Evolutionary conservation across 2,113 vertebrate species (phyloP).

Genomic region (Oreamnos americanus): DNA sequence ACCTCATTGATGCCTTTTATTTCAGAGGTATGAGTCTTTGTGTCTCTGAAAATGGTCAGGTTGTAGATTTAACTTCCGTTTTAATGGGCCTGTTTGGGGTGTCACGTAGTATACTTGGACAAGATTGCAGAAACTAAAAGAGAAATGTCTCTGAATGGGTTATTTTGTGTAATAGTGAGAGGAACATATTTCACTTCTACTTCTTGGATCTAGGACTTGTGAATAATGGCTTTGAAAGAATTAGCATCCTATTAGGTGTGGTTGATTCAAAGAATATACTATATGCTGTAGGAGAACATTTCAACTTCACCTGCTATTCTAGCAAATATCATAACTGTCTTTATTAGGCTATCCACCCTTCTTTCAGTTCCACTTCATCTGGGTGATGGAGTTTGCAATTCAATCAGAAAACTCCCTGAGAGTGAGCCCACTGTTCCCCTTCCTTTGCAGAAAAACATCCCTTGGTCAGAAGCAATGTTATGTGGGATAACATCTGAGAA

Average conservation of each 20-base stretch:
- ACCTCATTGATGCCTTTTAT: not conserved
- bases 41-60: not conserved
- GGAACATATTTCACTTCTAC: not conserved
- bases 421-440: not conserved
- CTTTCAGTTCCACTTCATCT: not conserved
- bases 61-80: not conserved
- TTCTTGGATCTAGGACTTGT: not conserved
- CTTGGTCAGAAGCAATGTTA: not conserved
- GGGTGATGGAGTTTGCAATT: not conserved
- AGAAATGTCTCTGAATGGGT: not conserved
- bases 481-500: not conserved
- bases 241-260: not conserved
- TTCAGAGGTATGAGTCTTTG: not conserved
- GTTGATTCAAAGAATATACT: not conserved
- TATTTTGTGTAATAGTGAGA: not conserved
- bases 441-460: not conserved
- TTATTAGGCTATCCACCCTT: not conserved
- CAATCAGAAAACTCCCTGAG: not conserved
- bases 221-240: not conserved
- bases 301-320: not conserved
- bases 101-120: not conserved
- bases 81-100: not conserved
- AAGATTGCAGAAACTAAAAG: not conserved
- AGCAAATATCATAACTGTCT: not conserved
- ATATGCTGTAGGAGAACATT: not conserved